Percentiles rank a stretch among this genome's conserved stretches.
phyloP scores from a whole-genome alignment of 2,888 invertebrate genomes.

The Microchrysa polita region DNA sequence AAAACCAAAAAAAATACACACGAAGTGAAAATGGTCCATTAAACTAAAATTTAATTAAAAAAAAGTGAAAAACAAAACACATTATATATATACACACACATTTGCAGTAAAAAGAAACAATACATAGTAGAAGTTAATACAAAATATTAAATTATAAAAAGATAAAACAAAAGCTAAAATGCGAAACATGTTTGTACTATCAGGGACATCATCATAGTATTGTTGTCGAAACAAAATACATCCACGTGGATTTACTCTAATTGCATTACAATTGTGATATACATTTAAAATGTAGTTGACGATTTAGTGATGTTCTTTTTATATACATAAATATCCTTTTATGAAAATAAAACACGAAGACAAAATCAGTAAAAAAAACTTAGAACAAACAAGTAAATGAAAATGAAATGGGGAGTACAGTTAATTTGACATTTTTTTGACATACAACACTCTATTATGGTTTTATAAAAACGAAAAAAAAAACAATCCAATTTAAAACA shows the following conservation, averaged over 20 bases:
- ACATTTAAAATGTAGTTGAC: constrained; percentile 40
- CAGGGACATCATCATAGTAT: constrained; percentile 29
- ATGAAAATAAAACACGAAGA: neutral
- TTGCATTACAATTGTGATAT: constrained; percentile 41
- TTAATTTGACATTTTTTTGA: too few species aligned
- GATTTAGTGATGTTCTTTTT: constrained; percentile 30
- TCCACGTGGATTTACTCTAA: constrained; percentile 22
- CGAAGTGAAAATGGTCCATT: constrained; percentile 36
- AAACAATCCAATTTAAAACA: constrained; percentile 23
- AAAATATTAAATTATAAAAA: too few species aligned
- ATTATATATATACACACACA: constrained; percentile 9
- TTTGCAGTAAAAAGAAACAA: constrained; percentile 19
- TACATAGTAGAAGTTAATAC: constrained; percentile 18
- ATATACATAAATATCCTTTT: constrained; percentile 33
- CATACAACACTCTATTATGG: too few species aligned
- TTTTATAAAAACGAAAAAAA: constrained; percentile 18
- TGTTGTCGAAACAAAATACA: constrained; percentile 15
- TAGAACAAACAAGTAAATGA: neutral
- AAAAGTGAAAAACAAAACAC: neutral
- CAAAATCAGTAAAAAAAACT: too few species aligned
- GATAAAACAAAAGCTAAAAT: neutral
- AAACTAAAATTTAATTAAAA: constrained; percentile 6
- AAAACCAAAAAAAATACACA: neutral
- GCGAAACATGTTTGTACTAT: constrained; percentile 23
- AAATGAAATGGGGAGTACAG: too few species aligned